These are phyloP conservation scores for Montipora capricornis DNA, from an alignment of 64 coral and sea anemone species.

Conservation along the genomic window DNA sequence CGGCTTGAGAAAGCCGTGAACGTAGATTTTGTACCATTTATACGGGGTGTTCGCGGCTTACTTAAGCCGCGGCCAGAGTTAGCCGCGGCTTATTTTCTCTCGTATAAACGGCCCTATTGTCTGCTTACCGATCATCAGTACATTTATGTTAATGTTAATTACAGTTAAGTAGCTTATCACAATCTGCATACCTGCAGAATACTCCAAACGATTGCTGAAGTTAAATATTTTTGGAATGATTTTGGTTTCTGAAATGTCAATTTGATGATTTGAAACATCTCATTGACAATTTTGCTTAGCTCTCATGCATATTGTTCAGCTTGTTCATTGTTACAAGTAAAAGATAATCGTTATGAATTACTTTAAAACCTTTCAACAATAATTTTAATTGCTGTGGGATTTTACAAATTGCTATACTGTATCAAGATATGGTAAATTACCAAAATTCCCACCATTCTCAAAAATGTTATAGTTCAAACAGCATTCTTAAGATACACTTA, in stretches of 20 bases:
- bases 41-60: too few species aligned
- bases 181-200: neutral
- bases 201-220: neutral
- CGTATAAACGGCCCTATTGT: too few species aligned
- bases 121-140: too few species aligned
- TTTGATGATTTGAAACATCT: neutral
- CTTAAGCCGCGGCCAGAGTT: too few species aligned
- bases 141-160: too few species aligned
- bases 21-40: too few species aligned
- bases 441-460: neutral
- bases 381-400: neutral
- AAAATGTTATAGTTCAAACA: neutral
- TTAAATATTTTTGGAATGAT: slow-evolving; percentile 2
- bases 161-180: neutral
- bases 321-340: neutral
- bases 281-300: too few species aligned
- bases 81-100: too few species aligned
- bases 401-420: neutral
- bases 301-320: too few species aligned
- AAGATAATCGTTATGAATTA: neutral
- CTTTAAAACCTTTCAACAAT: slow-evolving; percentile 16
- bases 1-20: too few species aligned
- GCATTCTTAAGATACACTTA: neutral
- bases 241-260: slow-evolving; percentile 15
- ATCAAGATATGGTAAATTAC: neutral